Evolutionary conservation across 2,888 invertebrate genomes (phyloP), one percentile per base, ranked within the genome.

Genomic region (Pollenia amentaria): DNA sequence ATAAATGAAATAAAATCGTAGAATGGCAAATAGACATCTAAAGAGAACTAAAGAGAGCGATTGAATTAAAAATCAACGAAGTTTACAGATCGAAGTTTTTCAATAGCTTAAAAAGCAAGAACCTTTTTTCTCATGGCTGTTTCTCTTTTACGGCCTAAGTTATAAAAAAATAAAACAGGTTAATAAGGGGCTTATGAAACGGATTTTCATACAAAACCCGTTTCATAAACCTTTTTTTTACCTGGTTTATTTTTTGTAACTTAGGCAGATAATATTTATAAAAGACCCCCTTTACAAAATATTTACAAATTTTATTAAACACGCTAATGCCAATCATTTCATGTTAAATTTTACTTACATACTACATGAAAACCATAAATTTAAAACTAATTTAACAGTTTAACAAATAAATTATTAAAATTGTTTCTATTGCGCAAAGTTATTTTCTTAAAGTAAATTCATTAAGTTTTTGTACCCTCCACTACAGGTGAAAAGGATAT

Each of bases 371-470:
- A 53, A 18, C 18, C 38, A 42, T 57, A 29, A 51, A 51, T 51
- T 16, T 44, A 11, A 53, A 62, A 62, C 44, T 29, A 60, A 57
- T 40, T 75, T n/a, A 75, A 76, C 18, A 12, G 21, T 29, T 79
- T 65, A 38, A 29, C 42, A 18, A 70, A 70, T 76, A 79, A 76
- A 76, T 75, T 79, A 75, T 79, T 79, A n/a, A 73, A 79, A 75
- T 84, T 38, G 60, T 62, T 76, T 29, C 21, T 75, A 55, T 57
- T 57, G n/a, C n/a, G 38, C 16, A 55, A 44, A 29, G 44, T 46
- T 57, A 53, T 77, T 65, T 77, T 21, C 75, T 40, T 44, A 53
- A 48, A 53, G 16, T 14, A 40, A 40, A 48, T 38, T 16, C 7
- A 0, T 55, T 51, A 29, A 29, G 29, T 29, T 29, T 3, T 29